Conservation (phyloP, 2,888 invertebrate genomes). For the Scaptomyza polygonia region DNA sequence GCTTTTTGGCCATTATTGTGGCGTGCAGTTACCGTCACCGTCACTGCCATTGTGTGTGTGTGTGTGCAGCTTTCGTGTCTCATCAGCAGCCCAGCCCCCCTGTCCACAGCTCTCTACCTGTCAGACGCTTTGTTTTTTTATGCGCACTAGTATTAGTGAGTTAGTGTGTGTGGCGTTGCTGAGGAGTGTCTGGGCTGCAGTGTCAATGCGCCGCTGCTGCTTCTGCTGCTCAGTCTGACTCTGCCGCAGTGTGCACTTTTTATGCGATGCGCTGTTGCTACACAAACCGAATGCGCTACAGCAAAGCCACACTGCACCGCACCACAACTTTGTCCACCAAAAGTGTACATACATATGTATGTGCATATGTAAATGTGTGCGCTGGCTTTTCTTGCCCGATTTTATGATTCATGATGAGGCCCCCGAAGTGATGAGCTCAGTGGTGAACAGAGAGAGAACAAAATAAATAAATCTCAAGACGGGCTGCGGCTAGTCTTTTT, state of each 20-base stretch:
- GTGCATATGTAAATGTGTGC: conserved; percentile 16
- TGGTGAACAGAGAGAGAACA: conserved; percentile 16
- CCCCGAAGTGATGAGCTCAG: conserved; percentile 56
- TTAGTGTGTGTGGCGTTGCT: conserved; percentile 28
- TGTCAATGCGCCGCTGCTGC: conserved; percentile 69
- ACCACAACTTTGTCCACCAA: conserved; percentile 8
- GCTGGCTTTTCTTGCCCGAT: conserved; percentile 55
- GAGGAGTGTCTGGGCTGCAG: conserved; percentile 71
- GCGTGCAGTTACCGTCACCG: conserved; percentile 49
- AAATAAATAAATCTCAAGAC: conserved; percentile 38
- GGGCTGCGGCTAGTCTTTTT: conserved; percentile 21
- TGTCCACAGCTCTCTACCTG: conserved; percentile 55
- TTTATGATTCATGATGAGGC: conserved; percentile 67
- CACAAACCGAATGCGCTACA: conserved; percentile 37
- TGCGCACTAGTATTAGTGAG: conserved; percentile 48
- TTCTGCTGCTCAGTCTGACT: conserved; percentile 15
- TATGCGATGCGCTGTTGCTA: conserved; percentile 66
- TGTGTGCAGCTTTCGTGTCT: conserved; percentile 39
- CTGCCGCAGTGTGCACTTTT: conserved; percentile 60
- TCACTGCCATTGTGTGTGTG: conserved; percentile 31
- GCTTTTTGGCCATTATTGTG: conserved; percentile 67
- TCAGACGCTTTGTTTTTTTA: conserved; percentile 65
- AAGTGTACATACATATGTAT: conserved; percentile 18
- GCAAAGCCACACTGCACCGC: conserved; percentile 7
- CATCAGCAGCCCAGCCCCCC: conserved; percentile 25